Conservation (phyloP, 2,113 vertebrate species). For the Hyaena hyaena region DNA sequence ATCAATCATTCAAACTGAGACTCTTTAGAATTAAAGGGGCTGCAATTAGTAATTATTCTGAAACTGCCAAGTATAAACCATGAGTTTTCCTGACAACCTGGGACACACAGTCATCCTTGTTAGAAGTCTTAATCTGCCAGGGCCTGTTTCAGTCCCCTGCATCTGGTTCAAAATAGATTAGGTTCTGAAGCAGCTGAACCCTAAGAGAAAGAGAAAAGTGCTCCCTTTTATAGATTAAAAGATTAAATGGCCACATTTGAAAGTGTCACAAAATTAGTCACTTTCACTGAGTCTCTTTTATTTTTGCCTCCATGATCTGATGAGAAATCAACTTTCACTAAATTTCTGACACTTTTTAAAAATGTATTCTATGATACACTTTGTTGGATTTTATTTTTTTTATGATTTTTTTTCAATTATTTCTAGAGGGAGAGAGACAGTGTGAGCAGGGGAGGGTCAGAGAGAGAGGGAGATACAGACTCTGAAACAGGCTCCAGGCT, state of each 20-base stretch:
- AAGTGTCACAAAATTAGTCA: neutral
- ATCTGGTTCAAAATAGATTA: neutral
- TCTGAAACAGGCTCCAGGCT: too few species aligned
- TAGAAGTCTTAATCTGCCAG: neutral
- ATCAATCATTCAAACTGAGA: neutral
- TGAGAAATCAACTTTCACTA: neutral
- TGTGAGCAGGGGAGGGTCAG: too few species aligned
- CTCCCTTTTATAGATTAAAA: neutral
- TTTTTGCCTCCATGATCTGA: too few species aligned
- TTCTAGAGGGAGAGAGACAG: too few species aligned
- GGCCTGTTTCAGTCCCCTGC: neutral
- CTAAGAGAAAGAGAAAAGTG: neutral
- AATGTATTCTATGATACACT: neutral
- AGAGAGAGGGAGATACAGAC: too few species aligned
- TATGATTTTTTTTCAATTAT: too few species aligned
- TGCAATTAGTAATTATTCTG: neutral
- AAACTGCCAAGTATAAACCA: neutral
- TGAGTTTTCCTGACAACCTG: neutral
- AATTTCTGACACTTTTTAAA: neutral
- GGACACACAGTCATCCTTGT: neutral
- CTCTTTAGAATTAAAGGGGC: neutral
- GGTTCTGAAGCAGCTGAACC: neutral
- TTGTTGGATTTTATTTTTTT: neutral
- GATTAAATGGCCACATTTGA: neutral
- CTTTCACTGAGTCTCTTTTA: neutral